phyloP scores from a whole-genome alignment of 2,113 vertebrate species.

The Asarcornis scutulata region DNA sequence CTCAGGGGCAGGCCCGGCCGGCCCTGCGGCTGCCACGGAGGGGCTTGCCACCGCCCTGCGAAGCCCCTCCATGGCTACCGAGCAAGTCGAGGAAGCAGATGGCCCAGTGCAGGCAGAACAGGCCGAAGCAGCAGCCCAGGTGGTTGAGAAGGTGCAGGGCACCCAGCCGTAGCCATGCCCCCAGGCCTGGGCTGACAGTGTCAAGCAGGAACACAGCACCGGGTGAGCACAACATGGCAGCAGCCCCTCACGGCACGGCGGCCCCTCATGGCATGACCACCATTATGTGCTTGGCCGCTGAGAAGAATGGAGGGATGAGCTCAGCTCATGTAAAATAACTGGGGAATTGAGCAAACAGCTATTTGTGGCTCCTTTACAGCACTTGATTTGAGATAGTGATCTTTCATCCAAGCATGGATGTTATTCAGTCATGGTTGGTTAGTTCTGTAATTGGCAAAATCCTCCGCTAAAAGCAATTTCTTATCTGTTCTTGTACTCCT shows the following conservation, averaged over 20 bases:
- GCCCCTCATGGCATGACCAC: too few species aligned
- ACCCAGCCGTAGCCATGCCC: too few species aligned
- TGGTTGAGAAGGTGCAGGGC: too few species aligned
- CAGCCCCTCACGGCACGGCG: too few species aligned
- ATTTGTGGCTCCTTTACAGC: background rate
- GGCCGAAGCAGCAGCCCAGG: too few species aligned
- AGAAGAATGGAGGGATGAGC: slow-evolving; percentile 28
- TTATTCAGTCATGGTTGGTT: slow-evolving; percentile 60
- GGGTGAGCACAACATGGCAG: too few species aligned
- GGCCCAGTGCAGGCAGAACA: too few species aligned
- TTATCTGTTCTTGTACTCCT: background rate
- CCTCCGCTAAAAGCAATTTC: slow-evolving; percentile 6
- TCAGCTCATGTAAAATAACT: slow-evolving; percentile 3
- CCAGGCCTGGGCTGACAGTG: too few species aligned
- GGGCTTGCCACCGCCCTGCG: slow-evolving; percentile 68
- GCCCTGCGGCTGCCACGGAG: slow-evolving; percentile 73
- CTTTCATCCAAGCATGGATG: slow-evolving; percentile 52
- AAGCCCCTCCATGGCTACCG: too few species aligned
- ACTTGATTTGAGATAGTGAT: slow-evolving; percentile 55
- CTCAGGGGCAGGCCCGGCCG: background rate
- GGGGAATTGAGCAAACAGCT: background rate
- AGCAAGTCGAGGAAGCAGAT: too few species aligned
- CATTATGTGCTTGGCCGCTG: rapidly evolving
- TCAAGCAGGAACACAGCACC: too few species aligned
- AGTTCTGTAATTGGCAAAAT: slow-evolving; percentile 68